These are phyloP conservation scores for Aphrophora alni DNA, from an alignment of 2,888 invertebrate species.

Conservation along the genomic window DNA sequence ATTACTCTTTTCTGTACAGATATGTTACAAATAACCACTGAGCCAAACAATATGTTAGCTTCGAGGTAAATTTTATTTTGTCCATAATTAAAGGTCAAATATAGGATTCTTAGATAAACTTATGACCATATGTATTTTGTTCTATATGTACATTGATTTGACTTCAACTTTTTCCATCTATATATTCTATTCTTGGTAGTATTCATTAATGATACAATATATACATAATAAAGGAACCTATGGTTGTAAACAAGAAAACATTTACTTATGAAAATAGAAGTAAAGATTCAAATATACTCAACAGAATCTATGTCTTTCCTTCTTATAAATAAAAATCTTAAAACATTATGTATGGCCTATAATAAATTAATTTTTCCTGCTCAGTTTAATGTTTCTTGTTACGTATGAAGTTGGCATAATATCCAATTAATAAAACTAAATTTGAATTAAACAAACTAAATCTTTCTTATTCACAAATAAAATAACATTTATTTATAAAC, in stretches of 20 bases:
- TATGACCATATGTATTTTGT: too few species aligned
- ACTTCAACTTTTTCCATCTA: neutral
- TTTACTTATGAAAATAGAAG: neutral
- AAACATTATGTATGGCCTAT: neutral
- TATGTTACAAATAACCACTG: neutral
- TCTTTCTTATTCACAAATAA: neutral
- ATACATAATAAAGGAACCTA: neutral
- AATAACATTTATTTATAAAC: neutral
- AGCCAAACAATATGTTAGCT: neutral
- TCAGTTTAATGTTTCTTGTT: neutral
- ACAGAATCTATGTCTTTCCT: neutral
- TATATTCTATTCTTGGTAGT: neutral
- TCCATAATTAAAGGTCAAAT: too few species aligned
- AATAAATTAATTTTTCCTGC: neutral
- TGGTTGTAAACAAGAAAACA: neutral
- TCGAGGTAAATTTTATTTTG: neutral
- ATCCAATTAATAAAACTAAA: neutral
- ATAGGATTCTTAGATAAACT: too few species aligned
- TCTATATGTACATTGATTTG: too few species aligned
- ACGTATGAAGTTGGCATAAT: too few species aligned
- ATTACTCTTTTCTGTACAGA: neutral
- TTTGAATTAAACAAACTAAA: neutral
- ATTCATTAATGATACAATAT: neutral
- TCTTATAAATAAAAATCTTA: neutral
- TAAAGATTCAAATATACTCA: neutral